Base-by-base conservation (phyloP, 2,888 invertebrate species). In the Patella ulyssiponensis region DNA sequence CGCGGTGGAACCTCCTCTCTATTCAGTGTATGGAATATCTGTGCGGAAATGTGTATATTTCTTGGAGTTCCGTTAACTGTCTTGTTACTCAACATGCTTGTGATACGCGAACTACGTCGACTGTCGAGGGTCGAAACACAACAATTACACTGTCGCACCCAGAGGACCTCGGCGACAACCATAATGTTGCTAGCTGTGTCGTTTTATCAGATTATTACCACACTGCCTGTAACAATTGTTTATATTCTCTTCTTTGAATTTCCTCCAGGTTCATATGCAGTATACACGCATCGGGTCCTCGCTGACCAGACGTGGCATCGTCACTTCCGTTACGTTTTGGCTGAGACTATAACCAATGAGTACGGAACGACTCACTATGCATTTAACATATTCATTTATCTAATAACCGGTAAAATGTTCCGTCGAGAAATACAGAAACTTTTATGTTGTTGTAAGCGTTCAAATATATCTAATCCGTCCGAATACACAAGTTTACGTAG, bases 321-420 rank as follows among this genome's bases (percentile, higher is more conserved):
- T 56, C 84, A 88, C 81, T 85, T 89, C 56, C 82, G 82, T 1
- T 91, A 89, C 82, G 80, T 80, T 51, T 79, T 86, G 7, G 81
- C 87, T 1, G 81, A 87, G 70, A 81, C 83, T 1, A 80, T 90
- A 23, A 85, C 90, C 20, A 86, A 89, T 71, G 89, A 90, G 77
- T 84, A 90, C 64, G 90, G 90, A 54, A 88, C 89, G 76, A 90
- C 91, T 1, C 91, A 91, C 79, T 91, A 89, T 83, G 91, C 91
- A 70, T 87, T 87, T 74, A 91, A 91, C 78, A 89, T 92, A 82
- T 89, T 88, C 81, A 91, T 92, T 74, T 92, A 91, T 77, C 74
- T 90, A 14, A 81, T 88, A 64, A 92, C 91, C 1, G 92, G 92
- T 3, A 89, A 89, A 79, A 83, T 88, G 75, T 92, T 92, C 78